Conservation (phyloP, 2,888 invertebrate genomes). For the Sinohyriopsis cumingii region DNA sequence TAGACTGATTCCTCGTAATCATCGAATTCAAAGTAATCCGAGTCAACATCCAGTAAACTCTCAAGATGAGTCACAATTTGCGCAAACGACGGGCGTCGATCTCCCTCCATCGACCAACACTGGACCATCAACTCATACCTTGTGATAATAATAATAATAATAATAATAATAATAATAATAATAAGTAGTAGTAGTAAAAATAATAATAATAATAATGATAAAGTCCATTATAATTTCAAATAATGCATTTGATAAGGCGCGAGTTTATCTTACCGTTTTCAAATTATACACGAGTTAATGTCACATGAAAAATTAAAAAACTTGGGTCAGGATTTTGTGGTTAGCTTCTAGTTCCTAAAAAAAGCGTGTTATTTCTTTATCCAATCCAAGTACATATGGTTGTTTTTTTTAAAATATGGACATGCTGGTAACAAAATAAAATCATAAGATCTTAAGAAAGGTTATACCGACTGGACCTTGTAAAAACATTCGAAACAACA, state of each 20-base stretch:
- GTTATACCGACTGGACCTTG: background rate
- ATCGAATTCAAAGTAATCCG: constrained; percentile 87
- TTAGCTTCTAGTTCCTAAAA: too few species aligned
- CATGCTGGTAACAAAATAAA: background rate
- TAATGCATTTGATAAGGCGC: too few species aligned
- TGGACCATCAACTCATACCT: constrained; percentile 94
- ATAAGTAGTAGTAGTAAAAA: too few species aligned
- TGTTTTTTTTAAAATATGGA: background rate
- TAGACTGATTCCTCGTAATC: constrained; percentile 39
- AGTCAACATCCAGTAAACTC: constrained; percentile 88
- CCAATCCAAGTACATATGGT: too few species aligned
- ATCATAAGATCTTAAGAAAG: background rate
- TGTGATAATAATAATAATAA: constrained; percentile 8
- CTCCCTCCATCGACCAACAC: constrained; percentile 92
- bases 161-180: background rate
- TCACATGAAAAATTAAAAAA: too few species aligned
- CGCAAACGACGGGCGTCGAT: constrained; percentile 87
- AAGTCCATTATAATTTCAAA: background rate
- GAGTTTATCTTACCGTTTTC: too few species aligned
- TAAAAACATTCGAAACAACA: background rate
- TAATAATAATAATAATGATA: background rate
- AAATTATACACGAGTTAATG: too few species aligned
- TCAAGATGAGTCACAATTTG: constrained; percentile 88
- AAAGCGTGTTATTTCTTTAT: too few species aligned
- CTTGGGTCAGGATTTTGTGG: too few species aligned